Percentiles rank a stretch among this genome's conserved stretches.
Conservation (phyloP, 2,888 invertebrate genomes). For the Nephrotoma flavescens region DNA sequence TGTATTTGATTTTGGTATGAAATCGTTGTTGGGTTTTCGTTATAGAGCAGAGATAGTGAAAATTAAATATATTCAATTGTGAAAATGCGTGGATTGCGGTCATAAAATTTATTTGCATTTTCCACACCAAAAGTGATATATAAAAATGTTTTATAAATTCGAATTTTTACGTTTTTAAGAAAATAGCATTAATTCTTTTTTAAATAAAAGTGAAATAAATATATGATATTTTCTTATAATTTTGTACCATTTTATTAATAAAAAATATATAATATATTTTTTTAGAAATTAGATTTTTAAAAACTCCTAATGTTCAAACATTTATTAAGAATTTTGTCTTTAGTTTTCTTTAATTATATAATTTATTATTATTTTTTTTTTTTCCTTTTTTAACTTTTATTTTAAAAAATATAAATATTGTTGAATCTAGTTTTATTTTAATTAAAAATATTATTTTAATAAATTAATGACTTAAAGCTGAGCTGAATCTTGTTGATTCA, state of each 20-base stretch:
- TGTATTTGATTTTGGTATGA: neutral
- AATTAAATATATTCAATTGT: neutral
- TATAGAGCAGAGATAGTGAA: neutral
- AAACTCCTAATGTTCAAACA: neutral
- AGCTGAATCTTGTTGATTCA: conserved; percentile 55
- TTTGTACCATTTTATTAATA: neutral
- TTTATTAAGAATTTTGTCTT: neutral
- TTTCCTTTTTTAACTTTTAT: neutral
- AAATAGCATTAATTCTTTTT: neutral
- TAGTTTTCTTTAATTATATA: neutral
- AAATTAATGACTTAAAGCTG: conserved; percentile 39
- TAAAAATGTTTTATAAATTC: neutral
- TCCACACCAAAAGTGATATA: neutral
- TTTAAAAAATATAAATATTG: neutral
- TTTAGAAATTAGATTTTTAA: neutral
- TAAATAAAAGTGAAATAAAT: neutral
- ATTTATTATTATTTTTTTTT: neutral
- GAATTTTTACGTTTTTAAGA: neutral
- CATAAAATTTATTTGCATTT: neutral
- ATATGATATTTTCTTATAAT: neutral
- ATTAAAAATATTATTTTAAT: neutral
- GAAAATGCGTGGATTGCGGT: neutral
- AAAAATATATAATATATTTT: neutral
- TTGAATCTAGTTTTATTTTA: neutral
- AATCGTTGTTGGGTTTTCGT: neutral